Evolutionary conservation across 2,888 invertebrate genomes (phyloP).

Genomic region (Deroplatys truncata): DNA sequence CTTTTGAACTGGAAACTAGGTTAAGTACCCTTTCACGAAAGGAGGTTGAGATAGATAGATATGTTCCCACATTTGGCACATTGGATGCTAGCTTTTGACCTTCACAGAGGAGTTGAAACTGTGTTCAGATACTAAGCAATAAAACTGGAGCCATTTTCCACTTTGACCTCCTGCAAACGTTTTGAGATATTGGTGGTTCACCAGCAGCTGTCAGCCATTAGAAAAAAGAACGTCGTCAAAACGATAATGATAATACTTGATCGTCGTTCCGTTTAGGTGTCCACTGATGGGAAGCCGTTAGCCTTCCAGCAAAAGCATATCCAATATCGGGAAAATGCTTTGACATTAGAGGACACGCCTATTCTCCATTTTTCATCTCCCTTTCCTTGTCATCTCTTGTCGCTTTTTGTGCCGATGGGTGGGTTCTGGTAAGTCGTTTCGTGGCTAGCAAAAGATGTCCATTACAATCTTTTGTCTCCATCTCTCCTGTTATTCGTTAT

Average conservation of each 20-base stretch:
- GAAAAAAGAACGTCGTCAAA: neutral
- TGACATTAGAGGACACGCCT: neutral
- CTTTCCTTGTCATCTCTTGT: neutral
- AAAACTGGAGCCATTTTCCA: neutral
- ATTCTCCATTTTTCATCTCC: slow-evolving; percentile 7
- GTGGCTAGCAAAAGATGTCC: neutral
- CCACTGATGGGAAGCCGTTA: neutral
- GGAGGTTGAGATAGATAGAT: too few relatives aligned
- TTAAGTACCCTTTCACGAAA: too few relatives aligned
- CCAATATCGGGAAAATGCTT: neutral
- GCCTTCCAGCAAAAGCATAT: neutral
- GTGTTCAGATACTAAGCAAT: neutral
- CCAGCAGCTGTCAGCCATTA: neutral
- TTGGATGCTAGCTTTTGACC: too few relatives aligned
- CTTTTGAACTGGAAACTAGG: too few relatives aligned
- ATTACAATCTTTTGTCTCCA: neutral
- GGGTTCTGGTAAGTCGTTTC: neutral
- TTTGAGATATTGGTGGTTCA: neutral
- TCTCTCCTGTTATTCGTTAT: neutral
- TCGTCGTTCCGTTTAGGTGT: neutral
- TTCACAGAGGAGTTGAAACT: neutral
- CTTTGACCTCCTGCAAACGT: neutral
- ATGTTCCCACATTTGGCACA: too few relatives aligned
- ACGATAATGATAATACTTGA: neutral
- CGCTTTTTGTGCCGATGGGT: neutral